Evolutionary conservation across 1,140 invertebrate genomes (phyloP), one percentile per base, ranked within the genome.

Genomic region (Zaprionus capensis): DNA sequence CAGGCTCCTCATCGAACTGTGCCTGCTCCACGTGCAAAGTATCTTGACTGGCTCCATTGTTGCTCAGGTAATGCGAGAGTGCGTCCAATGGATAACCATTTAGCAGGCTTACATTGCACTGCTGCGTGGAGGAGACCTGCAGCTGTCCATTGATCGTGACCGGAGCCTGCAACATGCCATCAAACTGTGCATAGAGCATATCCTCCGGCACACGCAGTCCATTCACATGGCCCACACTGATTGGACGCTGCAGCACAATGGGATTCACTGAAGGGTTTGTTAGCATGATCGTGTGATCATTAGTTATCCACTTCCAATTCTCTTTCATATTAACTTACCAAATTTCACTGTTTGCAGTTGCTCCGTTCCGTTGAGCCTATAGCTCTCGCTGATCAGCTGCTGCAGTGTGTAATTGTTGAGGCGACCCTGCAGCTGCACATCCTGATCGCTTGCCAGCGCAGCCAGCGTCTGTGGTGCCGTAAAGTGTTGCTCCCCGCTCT

Each of bases 341-440:
- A 94, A 93, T 62, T 71, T 79, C 14, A 88, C 91, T 9, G 68
- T 34, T 62, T 85, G 63, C 70, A 94, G 84, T 34, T 79, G 63
- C 63, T 91, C 83, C 44, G 82, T 72, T 58, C 87, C 85, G 79
- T 94, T 92, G 1, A 91, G 74, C 74, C 93, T 92, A 26, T 94
- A 93, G 56, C 92, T 93, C 2, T 91, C 83, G 12, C 71, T 70
- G 24, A 90, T 58, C 7, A 94, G 69, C 49, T 92, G 76, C 0
- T 82, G 73, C 20, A 94, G 56, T 20, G 91, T 79, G 22, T 91
- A 73, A 36, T 92, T 78, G 75, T 93, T 94, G 9, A 94, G 85
- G 11, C 66, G 78, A 61, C 81, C 91, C 57, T 28, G 64, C 15
- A 82, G 85, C 79, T 65, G 38, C 17, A 93, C 57, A 20, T 91